Evolutionary conservation across 2,113 vertebrate genomes (phyloP).

Genomic region (Alligator mississippiensis): DNA sequence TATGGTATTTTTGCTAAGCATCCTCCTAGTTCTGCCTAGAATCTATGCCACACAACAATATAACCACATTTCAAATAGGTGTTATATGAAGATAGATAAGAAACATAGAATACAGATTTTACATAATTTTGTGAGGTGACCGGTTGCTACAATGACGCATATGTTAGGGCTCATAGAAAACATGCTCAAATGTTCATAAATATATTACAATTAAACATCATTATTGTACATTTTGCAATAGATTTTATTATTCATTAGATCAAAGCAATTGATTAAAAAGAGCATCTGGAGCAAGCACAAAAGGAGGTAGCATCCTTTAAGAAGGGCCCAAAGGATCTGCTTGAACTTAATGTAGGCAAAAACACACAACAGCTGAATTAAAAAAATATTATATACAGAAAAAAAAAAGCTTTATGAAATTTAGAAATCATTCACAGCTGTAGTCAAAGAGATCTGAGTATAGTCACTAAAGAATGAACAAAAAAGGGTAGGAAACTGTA

Average conservation of each 20-base stretch:
- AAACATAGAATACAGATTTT: not conserved
- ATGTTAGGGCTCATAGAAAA: not conserved
- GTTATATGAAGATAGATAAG: too few species aligned
- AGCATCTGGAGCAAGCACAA: not conserved
- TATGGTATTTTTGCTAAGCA: too few species aligned
- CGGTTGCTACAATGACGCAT: not conserved
- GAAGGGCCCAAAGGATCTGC: not conserved
- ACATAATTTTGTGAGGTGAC: not conserved
- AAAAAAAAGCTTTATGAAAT: not conserved
- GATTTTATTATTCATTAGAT: not conserved
- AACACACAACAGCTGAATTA: slow-evolving; percentile 7
- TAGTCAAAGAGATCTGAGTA: slow-evolving; percentile 22
- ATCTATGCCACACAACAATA: too few species aligned
- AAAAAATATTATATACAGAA: not conserved
- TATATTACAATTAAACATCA: not conserved
- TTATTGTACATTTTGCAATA: not conserved
- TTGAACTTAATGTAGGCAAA: slow-evolving; percentile 28
- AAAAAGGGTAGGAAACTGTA: not conserved
- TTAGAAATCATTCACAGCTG: slow-evolving; percentile 11
- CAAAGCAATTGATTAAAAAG: not conserved
- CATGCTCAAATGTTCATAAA: not conserved
- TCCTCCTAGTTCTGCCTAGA: too few species aligned
- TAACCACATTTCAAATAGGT: too few species aligned
- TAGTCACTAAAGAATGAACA: slow-evolving; percentile 22
- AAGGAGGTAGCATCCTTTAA: slow-evolving; percentile 12